Evolutionary conservation across 2,797 vertebrate genomes (phyloP).

Genomic region (Dendrocincla fuliginosa): DNA sequence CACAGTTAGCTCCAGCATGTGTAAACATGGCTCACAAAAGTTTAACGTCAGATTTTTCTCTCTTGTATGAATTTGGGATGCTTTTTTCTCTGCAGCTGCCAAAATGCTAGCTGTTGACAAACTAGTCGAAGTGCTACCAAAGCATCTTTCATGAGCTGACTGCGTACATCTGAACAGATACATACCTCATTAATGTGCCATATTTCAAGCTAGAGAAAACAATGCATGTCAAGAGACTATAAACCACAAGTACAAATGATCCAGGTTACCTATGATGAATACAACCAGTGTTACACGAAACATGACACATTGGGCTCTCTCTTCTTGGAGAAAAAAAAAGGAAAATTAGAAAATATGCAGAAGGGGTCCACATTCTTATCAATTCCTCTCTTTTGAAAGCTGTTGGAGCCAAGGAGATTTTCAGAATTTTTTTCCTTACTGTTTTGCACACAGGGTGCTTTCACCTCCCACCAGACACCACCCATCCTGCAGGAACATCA

Average conservation of each 20-base stretch:
- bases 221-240: slow-evolving; percentile 72
- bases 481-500: slow-evolving; percentile 15
- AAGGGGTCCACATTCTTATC: not conserved
- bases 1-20: not conserved
- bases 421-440: not conserved
- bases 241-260: slow-evolving; percentile 75
- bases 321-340: not conserved
- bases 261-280: slow-evolving; percentile 77
- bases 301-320: slow-evolving; percentile 10
- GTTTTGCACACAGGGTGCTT: not conserved
- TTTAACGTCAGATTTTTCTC: not conserved
- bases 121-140: slow-evolving; percentile 58
- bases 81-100: slow-evolving; percentile 58
- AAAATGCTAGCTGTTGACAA: slow-evolving; percentile 68
- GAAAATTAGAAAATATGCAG: not conserved
- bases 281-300: slow-evolving; percentile 32
- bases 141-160: slow-evolving; percentile 66
- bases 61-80: not conserved
- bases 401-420: slow-evolving; percentile 17
- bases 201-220: slow-evolving; percentile 75
- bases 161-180: slow-evolving; percentile 61
- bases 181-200: slow-evolving; percentile 75
- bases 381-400: slow-evolving; percentile 45
- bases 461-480: not conserved
- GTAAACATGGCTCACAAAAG: not conserved